Percentiles rank a stretch among this genome's conserved stretches.
phyloP scores from a whole-genome alignment of 2,113 vertebrate species.

The Neofelis nebulosa region DNA sequence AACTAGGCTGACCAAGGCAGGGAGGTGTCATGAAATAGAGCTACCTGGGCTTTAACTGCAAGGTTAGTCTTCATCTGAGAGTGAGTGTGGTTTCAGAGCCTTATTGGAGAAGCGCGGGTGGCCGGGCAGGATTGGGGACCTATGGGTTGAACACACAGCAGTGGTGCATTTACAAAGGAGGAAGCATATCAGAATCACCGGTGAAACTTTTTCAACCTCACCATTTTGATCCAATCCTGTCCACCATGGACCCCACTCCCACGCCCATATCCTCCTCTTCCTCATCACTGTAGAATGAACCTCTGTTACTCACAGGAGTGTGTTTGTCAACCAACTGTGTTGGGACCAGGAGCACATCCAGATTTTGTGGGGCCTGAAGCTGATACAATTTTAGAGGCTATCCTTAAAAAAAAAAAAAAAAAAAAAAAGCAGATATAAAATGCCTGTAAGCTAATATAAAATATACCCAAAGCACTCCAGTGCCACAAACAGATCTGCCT shows the following conservation, averaged over 20 bases:
- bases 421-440: background rate
- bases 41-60: background rate
- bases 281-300: background rate
- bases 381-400: background rate
- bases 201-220: background rate
- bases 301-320: background rate
- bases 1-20: background rate
- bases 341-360: background rate
- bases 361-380: background rate
- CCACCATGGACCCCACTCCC: background rate
- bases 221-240: background rate
- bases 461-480: background rate
- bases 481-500: background rate
- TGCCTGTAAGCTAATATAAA: background rate
- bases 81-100: background rate
- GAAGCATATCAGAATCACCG: background rate
- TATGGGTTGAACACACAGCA: background rate
- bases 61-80: background rate
- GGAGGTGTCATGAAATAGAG: background rate
- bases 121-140: background rate
- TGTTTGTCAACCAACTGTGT: background rate
- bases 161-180: background rate
- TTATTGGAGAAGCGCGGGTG: background rate
- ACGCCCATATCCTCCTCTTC: background rate
- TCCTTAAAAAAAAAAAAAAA: background rate